These are phyloP conservation scores for Nothobranchius kuhntae DNA, from an alignment of 2,113 vertebrate species.

Conservation along the genomic window DNA sequence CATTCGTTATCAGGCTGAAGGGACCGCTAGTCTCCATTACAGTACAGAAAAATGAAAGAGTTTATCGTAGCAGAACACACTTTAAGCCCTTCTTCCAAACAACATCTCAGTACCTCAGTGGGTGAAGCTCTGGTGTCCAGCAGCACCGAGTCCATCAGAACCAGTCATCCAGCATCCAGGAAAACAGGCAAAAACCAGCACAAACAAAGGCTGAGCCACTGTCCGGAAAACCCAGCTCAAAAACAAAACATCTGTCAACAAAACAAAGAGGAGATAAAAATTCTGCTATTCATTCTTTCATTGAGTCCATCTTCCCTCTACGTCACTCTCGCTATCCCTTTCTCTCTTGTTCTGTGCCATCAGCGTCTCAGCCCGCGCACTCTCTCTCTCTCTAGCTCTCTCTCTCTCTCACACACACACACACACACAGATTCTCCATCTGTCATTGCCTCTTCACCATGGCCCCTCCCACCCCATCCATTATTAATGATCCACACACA, in stretches of 20 bases:
- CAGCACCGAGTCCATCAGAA: conserved; percentile 37
- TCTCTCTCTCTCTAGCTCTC: too few relatives aligned
- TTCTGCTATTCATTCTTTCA: not conserved
- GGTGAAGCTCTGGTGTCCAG: conserved; percentile 39
- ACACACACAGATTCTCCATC: conserved; percentile 65
- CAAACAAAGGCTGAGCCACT: conserved; percentile 26
- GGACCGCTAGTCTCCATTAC: not conserved
- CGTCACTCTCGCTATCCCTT: conserved; percentile 6
- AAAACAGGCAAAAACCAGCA: not conserved
- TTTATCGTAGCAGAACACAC: not conserved
- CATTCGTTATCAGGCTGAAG: not conserved
- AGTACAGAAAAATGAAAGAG: not conserved
- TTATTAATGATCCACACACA: conserved; percentile 67
- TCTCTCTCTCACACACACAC: not conserved
- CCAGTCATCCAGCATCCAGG: conserved; percentile 47
- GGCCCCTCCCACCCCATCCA: conserved; percentile 75
- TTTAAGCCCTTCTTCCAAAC: conserved; percentile 1
- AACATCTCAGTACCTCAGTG: conserved; percentile 47
- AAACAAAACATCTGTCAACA: not conserved
- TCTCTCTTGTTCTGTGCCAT: conserved; percentile 20
- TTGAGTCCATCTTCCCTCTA: conserved; percentile 12
- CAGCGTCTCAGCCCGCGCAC: not conserved
- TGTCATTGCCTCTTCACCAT: conserved; percentile 67
- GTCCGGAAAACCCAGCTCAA: conserved; percentile 23
- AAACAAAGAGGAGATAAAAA: not conserved